Evolutionary conservation across 2,888 invertebrate genomes (phyloP), one percentile per base, ranked within the genome.

Genomic region (Papilio elwesi): DNA sequence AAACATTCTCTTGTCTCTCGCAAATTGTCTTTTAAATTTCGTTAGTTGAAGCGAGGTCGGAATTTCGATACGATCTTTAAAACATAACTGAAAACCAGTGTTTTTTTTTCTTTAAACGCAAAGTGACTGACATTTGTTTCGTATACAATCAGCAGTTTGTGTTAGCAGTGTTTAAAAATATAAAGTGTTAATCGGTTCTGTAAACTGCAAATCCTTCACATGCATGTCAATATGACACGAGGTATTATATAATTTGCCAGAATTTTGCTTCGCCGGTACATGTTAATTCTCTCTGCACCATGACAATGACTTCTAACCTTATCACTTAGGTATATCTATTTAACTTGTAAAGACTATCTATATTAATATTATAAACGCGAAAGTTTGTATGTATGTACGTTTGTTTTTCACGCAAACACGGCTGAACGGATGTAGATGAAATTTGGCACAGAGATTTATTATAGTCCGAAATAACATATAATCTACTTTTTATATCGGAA

Each of bases 141-240:
- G 81, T 78, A 74, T 78, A 77, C 78, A 76, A 66, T 76, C 73
- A 74, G 73, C 74, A 75, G 74, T 83, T 87, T 83, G 85, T 89
- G 85, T 89, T 88, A 87, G 80, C 84, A 78, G 79, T 84, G 80
- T 83, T 86, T 87, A 87, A 82, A 83, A 76, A 80, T 78, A 77
- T 78, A 80, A 81, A 78, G 83, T 75, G 70, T 64, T 74, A 78
- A 77, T 72, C 49, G 68, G 63, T 68, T 38, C 59, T 38, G 26
- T 59, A 68, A 51, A 68, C 49, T 6, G 11, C 26, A 49, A 57
- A 68, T 68, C 8, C 49, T 67, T 57, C 26, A 55, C 55, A 36
- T 16, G 47, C 11, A 48, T 59, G 59, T 59, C n/a, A 71, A 67
- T 73, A 59, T 75, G 65, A 74, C 71, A 43, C 43, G 43, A 5